Evolutionary conservation across 2,888 invertebrate genomes (phyloP), one percentile per base, ranked within the genome.

Genomic region (Caenorhabditis angaria): DNA sequence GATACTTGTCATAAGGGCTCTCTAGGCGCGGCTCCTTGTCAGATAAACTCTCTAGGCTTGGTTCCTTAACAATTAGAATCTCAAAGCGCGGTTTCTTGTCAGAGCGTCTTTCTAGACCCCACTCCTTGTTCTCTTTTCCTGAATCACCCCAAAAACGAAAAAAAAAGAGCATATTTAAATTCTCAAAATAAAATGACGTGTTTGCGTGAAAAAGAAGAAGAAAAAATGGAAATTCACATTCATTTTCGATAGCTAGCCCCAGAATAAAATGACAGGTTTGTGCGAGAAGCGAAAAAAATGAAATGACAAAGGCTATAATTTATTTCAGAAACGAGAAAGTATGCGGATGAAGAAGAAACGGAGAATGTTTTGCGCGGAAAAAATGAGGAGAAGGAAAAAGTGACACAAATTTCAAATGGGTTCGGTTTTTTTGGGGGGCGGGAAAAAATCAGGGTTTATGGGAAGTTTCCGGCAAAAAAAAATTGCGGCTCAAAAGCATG

Each of bases 251-350:
- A 50, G 22, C 22, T 18, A 50, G 22, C 5, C n/a, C 22, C 22
- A 41, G 18, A 18, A 41, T 18, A 41, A 41, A 41, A 41, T 41
- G 41, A 41, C 41, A 41, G 41, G 50, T 50, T 50, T 4, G 56
- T 48, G 57, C 47, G 32, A 57, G 54, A 57, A 47, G 29, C 54
- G 61, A 59, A 54, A 65, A 56, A 58, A 47, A 35, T 22, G 51
- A 56, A 65, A 2, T 3, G 22, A 24, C 3, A 18, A 50, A 22
- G 41, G 8, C 5, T 41, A 41, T 41, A 41, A 41, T 41, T 41
- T 32, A 41, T 41, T 41, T 41, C 41, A 41, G 41, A 41, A 12
- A 14, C 18, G 41, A 41, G 18, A 41, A 41, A 41, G 41, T 41
- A 41, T 41, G 41, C 41, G n/a, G 50, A 50, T 20, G 50, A 50